A percentile compares a stretch with the other conserved stretches of the same genome.
phyloP scores from a whole-genome alignment of 2,113 vertebrate genomes.

The Bothrops jararaca region DNA sequence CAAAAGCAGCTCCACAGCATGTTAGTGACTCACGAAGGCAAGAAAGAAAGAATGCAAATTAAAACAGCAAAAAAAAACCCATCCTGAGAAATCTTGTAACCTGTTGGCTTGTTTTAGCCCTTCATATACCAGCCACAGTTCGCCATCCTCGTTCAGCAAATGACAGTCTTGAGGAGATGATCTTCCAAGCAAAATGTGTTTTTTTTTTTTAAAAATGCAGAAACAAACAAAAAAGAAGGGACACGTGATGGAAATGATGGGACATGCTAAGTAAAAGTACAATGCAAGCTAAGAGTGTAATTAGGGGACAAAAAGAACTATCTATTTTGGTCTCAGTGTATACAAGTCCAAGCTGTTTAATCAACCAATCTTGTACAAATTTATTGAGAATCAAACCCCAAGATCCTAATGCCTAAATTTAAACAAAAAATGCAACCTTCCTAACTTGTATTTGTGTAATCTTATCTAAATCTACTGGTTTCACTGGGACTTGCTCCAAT shows the following conservation, averaged over 20 bases:
- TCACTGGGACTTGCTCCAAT: not conserved
- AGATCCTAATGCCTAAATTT: not conserved
- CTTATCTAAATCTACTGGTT: not conserved
- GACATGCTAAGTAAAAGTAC: slow-evolving; percentile 37
- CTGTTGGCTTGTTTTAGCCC: slow-evolving; percentile 99
- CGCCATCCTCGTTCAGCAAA: slow-evolving; percentile 97
- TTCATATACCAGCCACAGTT: slow-evolving; percentile 99
- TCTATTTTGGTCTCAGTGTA: not conserved
- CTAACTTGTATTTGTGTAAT: not conserved
- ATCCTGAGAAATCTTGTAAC: slow-evolving; percentile 77
- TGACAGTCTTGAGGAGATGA: slow-evolving; percentile 86
- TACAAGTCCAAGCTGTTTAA: not conserved
- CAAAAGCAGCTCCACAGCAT: slow-evolving; percentile 60
- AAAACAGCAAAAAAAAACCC: not conserved
- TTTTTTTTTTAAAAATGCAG: slow-evolving; percentile 54
- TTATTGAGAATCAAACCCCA: not conserved
- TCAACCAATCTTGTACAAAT: not conserved
- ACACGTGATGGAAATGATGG: slow-evolving; percentile 61
- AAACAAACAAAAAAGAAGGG: slow-evolving; percentile 66
- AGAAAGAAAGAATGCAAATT: slow-evolving; percentile 56
- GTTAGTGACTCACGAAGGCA: slow-evolving; percentile 69
- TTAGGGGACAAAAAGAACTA: slow-evolving; percentile 10
- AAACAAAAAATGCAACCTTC: not conserved
- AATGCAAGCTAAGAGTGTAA: slow-evolving; percentile 39
- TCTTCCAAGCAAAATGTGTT: slow-evolving; percentile 79